Evolutionary conservation across 1,140 invertebrate genomes (phyloP).

Genomic region (Leptopilina boulardi): DNA sequence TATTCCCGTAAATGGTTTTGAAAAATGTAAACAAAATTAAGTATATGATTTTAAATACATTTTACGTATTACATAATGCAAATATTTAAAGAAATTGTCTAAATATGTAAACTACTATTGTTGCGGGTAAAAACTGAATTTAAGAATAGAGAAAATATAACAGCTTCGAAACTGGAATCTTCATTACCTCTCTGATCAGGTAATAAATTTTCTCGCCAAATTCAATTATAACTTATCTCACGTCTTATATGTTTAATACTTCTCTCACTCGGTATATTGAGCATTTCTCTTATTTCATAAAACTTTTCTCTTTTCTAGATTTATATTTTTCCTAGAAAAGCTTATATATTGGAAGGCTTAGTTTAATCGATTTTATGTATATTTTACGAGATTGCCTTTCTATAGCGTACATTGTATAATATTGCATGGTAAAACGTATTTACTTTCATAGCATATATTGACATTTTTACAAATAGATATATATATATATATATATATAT

Average conservation of each 20-base stretch:
- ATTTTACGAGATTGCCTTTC: not conserved
- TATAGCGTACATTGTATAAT: conserved; percentile 20
- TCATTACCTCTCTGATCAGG: conserved; percentile 13
- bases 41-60: not conserved
- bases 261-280: conserved; percentile 10
- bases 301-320: not conserved
- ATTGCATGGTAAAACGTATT: conserved; percentile 20
- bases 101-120: not conserved
- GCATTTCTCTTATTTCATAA: conserved; percentile 1
- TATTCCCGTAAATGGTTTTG: not conserved
- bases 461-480: not conserved
- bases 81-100: not conserved
- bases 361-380: conserved; percentile 20
- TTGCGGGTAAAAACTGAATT: not conserved
- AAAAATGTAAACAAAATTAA: not conserved
- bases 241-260: not conserved
- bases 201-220: not conserved
- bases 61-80: too few species aligned
- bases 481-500: too few species aligned
- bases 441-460: not conserved
- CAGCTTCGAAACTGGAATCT: not conserved
- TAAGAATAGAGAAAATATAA: conserved; percentile 8
- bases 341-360: conserved; percentile 1
- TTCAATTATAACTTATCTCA: conserved; percentile 6
- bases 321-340: conserved; percentile 23